A percentile compares a stretch with the other conserved stretches of the same genome.
Evolutionary conservation across 2,797 vertebrate genomes (phyloP).

Genomic region (Tapera naevia): DNA sequence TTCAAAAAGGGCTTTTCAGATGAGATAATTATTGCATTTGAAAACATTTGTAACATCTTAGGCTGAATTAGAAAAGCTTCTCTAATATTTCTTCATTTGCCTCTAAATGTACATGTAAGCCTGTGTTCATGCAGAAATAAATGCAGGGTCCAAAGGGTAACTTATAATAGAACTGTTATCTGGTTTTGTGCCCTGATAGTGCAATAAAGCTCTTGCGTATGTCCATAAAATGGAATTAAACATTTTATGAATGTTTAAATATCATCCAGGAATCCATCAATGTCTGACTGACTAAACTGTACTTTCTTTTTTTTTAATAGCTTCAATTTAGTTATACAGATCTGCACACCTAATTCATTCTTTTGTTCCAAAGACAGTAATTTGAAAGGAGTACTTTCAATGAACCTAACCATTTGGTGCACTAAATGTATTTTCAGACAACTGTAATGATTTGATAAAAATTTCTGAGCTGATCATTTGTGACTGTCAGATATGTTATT

Average conservation of each 20-base stretch:
- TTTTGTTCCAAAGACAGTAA: conserved; percentile 25
- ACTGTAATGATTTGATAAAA: background rate
- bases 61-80: background rate
- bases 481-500: background rate
- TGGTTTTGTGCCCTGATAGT: background rate
- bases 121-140: background rate
- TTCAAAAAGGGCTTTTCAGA: background rate
- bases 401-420: background rate
- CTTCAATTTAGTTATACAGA: conserved; percentile 8
- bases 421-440: conserved; percentile 24
- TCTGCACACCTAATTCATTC: background rate
- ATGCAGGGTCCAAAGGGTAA: background rate
- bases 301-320: background rate
- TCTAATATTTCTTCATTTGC: background rate
- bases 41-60: conserved; percentile 5
- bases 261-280: conserved; percentile 34
- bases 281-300: background rate
- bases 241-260: conserved; percentile 43
- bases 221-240: conserved; percentile 20
- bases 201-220: background rate
- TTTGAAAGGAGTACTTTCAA: background rate
- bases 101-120: background rate
- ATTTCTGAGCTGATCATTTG: conserved; percentile 12
- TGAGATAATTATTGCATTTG: background rate
- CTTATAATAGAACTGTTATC: conserved; percentile 5